These are phyloP conservation scores for Porites divaricata DNA, from an alignment of 92 coral and sea anemone species.

Conservation along the genomic window DNA sequence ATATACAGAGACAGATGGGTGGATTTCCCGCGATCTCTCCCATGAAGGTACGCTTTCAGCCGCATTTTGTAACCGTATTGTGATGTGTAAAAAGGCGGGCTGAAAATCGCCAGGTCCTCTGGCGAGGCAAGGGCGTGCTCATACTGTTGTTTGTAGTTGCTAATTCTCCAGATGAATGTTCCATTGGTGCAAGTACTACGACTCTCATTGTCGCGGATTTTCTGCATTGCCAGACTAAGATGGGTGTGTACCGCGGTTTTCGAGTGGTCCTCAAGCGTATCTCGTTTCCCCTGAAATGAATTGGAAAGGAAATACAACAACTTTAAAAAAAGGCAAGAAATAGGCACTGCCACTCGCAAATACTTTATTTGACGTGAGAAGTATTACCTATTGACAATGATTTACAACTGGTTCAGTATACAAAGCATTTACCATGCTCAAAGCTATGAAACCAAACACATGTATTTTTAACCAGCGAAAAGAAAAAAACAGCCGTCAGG, in stretches of 20 bases:
- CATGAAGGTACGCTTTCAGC: conserved; percentile 93
- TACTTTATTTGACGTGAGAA: too few relatives aligned
- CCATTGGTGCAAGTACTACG: conserved; percentile 94
- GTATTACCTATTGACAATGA: too few relatives aligned
- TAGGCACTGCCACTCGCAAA: too few relatives aligned
- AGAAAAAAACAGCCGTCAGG: too few relatives aligned
- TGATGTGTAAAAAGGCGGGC: conserved; percentile 93
- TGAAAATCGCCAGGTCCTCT: conserved; percentile 94
- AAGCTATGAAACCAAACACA: too few relatives aligned
- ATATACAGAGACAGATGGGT: conserved; percentile 93
- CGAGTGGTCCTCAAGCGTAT: conserved; percentile 89
- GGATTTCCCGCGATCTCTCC: conserved; percentile 96
- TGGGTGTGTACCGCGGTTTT: conserved; percentile 86
- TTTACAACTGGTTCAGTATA: too few relatives aligned
- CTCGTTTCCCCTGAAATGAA: conserved; percentile 80
- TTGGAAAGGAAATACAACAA: background rate
- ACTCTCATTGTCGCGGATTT: conserved; percentile 96
- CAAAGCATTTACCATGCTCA: too few relatives aligned
- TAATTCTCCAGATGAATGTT: conserved; percentile 90
- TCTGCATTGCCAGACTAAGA: conserved; percentile 87
- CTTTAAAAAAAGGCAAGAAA: background rate
- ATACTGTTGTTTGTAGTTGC: conserved; percentile 81
- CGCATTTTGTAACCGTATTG: conserved; percentile 96
- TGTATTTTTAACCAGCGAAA: too few relatives aligned
- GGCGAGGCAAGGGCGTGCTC: conserved; percentile 87